Evolutionary conservation across 2,113 vertebrate genomes (phyloP).

Genomic region (Toxostoma redivivum): DNA sequence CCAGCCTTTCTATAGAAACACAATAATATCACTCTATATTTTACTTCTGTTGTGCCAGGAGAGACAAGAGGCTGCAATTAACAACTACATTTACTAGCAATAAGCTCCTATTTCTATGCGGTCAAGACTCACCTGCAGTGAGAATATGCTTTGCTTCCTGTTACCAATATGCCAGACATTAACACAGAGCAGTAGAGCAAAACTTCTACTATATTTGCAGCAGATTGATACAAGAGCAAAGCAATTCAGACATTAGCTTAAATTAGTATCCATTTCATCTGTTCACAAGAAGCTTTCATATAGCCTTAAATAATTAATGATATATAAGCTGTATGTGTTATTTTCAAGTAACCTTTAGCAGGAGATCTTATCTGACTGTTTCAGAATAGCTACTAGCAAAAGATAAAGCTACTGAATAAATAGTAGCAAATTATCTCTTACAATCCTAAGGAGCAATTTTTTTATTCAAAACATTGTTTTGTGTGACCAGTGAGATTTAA

Average conservation of each 20-base stretch:
- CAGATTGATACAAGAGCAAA: not conserved
- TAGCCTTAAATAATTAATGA: not conserved
- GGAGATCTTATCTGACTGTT: not conserved
- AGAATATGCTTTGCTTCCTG: not conserved
- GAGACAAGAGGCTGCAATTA: not conserved
- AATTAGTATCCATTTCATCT: not conserved
- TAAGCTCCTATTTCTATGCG: accelerated
- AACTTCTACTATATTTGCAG: not conserved
- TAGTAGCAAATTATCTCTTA: not conserved
- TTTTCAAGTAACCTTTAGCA: not conserved
- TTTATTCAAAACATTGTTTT: not conserved
- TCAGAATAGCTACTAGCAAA: not conserved
- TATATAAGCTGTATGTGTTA: not conserved
- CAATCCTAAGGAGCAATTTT: not conserved
- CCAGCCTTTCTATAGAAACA: not conserved
- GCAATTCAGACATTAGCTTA: not conserved
- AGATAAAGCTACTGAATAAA: not conserved
- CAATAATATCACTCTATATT: not conserved
- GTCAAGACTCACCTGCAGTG: not conserved
- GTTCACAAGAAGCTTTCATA: not conserved
- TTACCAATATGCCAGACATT: not conserved
- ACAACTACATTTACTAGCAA: not conserved
- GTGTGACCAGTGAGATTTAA: not conserved
- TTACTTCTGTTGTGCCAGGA: not conserved
- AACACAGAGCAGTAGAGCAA: not conserved